phyloP scores from a whole-genome alignment of 2,888 invertebrate genomes.

The Volucella inflata region DNA sequence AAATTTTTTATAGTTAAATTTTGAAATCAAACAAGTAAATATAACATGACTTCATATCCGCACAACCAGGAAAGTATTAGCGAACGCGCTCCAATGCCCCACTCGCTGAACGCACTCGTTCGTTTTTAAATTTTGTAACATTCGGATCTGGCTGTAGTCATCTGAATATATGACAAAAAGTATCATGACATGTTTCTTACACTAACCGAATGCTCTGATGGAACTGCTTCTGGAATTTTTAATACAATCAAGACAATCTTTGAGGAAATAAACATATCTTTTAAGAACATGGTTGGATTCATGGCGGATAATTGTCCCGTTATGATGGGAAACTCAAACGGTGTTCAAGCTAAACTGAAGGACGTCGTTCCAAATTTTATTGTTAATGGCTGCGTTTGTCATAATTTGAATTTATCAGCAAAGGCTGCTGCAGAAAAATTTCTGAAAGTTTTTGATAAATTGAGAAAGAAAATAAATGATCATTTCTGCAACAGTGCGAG shows the following conservation, averaged over 20 bases:
- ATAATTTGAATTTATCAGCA: slow-evolving; percentile 28
- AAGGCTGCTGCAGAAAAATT: slow-evolving; percentile 15
- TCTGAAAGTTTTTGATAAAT: slow-evolving; percentile 6
- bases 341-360: slow-evolving; percentile 53
- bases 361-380: slow-evolving; percentile 35
- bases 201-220: background rate
- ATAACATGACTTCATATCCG: too few species aligned
- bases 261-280: slow-evolving; percentile 13
- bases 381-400: slow-evolving; percentile 38
- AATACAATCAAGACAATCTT: background rate
- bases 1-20: too few species aligned
- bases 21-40: too few species aligned
- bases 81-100: too few species aligned
- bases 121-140: too few species aligned
- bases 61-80: too few species aligned
- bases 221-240: slow-evolving; percentile 18
- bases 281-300: slow-evolving; percentile 11
- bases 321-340: slow-evolving; percentile 58
- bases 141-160: too few species aligned
- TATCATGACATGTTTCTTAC: slow-evolving; percentile 17
- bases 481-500: slow-evolving; percentile 53
- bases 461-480: slow-evolving; percentile 13
- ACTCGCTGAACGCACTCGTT: too few species aligned
- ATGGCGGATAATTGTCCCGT: slow-evolving; percentile 43
- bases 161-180: slow-evolving; percentile 5